These are phyloP conservation scores for Brachypalpus laphriformis DNA, from an alignment of 2,888 invertebrate species.

Conservation along the genomic window DNA sequence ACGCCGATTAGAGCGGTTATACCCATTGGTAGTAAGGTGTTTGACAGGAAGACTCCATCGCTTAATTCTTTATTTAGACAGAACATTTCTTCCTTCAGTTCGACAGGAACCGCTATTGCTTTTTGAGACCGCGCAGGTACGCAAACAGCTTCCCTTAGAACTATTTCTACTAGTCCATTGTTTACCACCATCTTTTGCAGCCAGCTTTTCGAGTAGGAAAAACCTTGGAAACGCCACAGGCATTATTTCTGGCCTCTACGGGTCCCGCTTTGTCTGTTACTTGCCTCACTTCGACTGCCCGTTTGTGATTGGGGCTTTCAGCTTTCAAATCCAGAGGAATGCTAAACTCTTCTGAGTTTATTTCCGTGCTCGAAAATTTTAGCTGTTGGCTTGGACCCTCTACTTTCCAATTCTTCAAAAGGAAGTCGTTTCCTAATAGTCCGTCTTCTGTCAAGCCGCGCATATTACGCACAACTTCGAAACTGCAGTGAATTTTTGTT, in stretches of 20 bases:
- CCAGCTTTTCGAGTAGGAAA: no score
- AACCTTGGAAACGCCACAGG: no score
- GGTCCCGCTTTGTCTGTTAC: not conserved
- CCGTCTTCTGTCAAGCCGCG: not conserved
- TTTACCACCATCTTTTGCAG: no score
- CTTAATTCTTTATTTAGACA: not conserved
- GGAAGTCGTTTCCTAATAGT: not conserved
- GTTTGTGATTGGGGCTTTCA: not conserved
- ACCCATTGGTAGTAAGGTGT: not conserved
- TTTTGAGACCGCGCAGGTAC: no score
- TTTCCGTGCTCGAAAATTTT: no score
- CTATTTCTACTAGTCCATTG: no score
- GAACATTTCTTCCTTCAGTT: not conserved
- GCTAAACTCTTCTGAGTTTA: no score
- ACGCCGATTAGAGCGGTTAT: no score
- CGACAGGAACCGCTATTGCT: no score
- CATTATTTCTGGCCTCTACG: not conserved
- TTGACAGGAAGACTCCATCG: not conserved
- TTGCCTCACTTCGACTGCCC: not conserved
- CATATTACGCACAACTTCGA: not conserved
- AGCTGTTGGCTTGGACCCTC: not conserved
- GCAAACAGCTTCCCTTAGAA: no score
- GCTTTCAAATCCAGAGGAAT: no score
- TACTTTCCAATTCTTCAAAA: not conserved
- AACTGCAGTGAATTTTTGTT: not conserved